Evolutionary conservation across 2,113 vertebrate species (phyloP).

Genomic region (Nematolebias whitei): DNA sequence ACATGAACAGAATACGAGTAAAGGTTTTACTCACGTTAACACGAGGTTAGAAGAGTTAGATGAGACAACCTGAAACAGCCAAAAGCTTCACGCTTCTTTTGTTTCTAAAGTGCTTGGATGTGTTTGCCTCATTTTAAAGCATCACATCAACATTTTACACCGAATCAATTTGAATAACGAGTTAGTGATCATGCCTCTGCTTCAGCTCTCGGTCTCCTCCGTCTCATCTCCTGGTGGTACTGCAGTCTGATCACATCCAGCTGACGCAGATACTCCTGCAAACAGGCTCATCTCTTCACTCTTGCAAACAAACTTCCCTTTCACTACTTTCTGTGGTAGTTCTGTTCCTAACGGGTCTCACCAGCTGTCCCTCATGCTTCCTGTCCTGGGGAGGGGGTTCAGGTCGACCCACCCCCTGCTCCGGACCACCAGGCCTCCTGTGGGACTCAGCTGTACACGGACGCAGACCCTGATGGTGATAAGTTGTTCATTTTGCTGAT

Average conservation of each 20-base stretch:
- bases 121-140: too few relatives aligned
- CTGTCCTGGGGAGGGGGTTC: slow-evolving; percentile 40
- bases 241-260: slow-evolving; percentile 86
- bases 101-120: too few relatives aligned
- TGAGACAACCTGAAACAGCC: not conserved
- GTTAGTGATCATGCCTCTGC: slow-evolving; percentile 79
- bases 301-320: too few relatives aligned
- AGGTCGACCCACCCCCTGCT: slow-evolving; percentile 44
- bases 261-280: slow-evolving; percentile 87
- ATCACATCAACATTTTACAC: too few relatives aligned
- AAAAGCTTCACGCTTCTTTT: too few relatives aligned
- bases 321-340: not conserved
- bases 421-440: slow-evolving; percentile 43
- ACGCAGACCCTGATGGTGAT: slow-evolving; percentile 82
- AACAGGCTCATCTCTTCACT: slow-evolving; percentile 15
- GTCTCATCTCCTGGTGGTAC: slow-evolving; percentile 84
- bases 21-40: too few relatives aligned
- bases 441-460: slow-evolving; percentile 83
- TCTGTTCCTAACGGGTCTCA: slow-evolving; percentile 19
- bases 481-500: not conserved
- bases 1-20: too few relatives aligned
- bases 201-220: slow-evolving; percentile 80
- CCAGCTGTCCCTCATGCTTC: slow-evolving; percentile 78
- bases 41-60: too few relatives aligned
- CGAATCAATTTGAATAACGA: too few relatives aligned